phyloP scores from a whole-genome alignment of 2,888 invertebrate genomes.

The Silvanus unidentatus region DNA sequence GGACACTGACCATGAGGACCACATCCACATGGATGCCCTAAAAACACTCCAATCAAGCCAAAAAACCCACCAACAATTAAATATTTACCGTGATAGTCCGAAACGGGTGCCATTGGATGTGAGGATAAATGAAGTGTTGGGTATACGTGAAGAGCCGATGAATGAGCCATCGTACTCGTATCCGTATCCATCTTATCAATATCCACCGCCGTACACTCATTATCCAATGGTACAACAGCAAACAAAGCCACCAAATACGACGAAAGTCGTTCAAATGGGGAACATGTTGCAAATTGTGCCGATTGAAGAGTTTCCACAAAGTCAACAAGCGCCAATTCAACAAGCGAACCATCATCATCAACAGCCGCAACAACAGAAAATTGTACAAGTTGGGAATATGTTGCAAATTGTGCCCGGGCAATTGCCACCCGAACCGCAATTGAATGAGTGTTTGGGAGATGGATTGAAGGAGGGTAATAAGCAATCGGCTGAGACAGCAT shows the following conservation, averaged over 20 bases:
- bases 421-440: conserved; percentile 3
- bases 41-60: no score
- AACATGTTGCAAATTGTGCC: conserved; percentile 57
- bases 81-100: conserved; percentile 42
- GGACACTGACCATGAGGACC: conserved; percentile 1
- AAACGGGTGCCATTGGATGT: conserved; percentile 56
- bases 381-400: conserved; percentile 55
- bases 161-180: conserved; percentile 2
- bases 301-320: conserved; percentile 39
- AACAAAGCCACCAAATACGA: conserved; percentile 8
- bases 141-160: conserved; percentile 39
- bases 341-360: no score
- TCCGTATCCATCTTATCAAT: not conserved
- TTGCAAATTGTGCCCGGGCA: conserved; percentile 53
- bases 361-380: not conserved
- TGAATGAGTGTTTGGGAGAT: no score
- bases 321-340: not conserved
- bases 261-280: conserved; percentile 48
- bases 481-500: conserved; percentile 32
- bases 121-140: conserved; percentile 55
- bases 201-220: not conserved
- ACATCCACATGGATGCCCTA: conserved; percentile 6
- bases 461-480: conserved; percentile 20
- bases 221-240: conserved; percentile 10
- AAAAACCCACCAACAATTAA: no score